phyloP scores from a whole-genome alignment of 2,113 vertebrate genomes.

The Dipodomys spectabilis region DNA sequence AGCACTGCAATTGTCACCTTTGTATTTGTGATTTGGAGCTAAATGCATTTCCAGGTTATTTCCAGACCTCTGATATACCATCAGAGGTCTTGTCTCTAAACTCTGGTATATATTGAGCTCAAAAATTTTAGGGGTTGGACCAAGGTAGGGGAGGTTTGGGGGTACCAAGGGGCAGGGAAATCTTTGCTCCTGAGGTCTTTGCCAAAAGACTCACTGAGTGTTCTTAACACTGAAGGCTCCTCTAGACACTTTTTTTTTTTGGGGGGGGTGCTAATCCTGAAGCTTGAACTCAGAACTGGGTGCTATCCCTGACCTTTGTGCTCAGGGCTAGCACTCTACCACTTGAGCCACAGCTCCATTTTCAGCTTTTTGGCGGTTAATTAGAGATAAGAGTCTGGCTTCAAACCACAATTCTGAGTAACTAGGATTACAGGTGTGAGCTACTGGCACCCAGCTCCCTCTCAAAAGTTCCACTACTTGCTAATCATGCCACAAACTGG shows the following conservation, averaged over 20 bases:
- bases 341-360: no score
- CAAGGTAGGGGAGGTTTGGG: no score
- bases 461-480: not conserved
- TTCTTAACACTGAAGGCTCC: not conserved
- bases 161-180: not conserved
- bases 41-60: not conserved
- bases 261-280: no score
- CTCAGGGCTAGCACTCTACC: no score
- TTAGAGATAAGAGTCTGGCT: no score
- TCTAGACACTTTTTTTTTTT: not conserved
- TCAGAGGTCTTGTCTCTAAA: not conserved
- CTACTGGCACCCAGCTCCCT: not conserved
- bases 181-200: not conserved
- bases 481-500: not conserved
- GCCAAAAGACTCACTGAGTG: not conserved
- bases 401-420: no score
- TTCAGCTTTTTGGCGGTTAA: no score
- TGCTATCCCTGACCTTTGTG: no score
- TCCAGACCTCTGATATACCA: not conserved
- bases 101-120: not conserved
- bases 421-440: no score
- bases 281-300: no score
- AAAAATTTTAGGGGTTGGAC: not conserved
- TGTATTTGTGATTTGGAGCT: constrained; percentile 25
- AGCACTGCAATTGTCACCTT: not conserved